Evolutionary conservation across 1,140 invertebrate species (phyloP).

Genomic region (Lepidurus apus): DNA sequence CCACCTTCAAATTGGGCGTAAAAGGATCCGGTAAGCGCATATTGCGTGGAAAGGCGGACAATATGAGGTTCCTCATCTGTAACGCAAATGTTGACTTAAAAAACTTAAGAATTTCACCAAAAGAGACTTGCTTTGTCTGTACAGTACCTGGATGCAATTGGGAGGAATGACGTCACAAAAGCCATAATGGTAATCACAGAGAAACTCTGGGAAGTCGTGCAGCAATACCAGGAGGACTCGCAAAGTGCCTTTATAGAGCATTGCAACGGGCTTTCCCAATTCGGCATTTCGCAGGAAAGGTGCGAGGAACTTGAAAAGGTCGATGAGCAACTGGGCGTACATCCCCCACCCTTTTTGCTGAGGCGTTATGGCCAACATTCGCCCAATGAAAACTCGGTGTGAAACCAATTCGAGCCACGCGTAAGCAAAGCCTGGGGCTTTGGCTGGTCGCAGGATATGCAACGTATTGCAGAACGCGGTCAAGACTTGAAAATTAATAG

Average conservation of each 20-base stretch:
- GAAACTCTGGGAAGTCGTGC: constrained; percentile 98
- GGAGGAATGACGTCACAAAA: constrained; percentile 99
- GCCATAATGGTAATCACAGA: constrained; percentile 98
- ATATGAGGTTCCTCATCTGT: constrained; percentile 89
- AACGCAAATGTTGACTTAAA: constrained; percentile 34
- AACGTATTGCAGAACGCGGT: constrained; percentile 87
- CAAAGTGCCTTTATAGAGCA: constrained; percentile 92
- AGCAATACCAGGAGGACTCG: constrained; percentile 90
- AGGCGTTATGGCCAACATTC: constrained; percentile 81
- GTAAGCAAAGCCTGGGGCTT: constrained; percentile 94
- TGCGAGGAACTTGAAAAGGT: constrained; percentile 92
- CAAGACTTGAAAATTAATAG: constrained; percentile 82
- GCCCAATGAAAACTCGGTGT: constrained; percentile 90
- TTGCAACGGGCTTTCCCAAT: constrained; percentile 83
- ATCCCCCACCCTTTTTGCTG: constrained; percentile 73
- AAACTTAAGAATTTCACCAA: constrained; percentile 23
- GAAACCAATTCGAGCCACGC: constrained; percentile 97
- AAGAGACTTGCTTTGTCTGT: constrained; percentile 45
- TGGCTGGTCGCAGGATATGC: constrained; percentile 85
- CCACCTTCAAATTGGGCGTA: constrained; percentile 94
- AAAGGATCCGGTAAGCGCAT: constrained; percentile 98
- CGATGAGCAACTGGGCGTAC: constrained; percentile 86
- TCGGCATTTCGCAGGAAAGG: constrained; percentile 96
- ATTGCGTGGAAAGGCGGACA: constrained; percentile 94
- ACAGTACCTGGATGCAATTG: constrained; percentile 74